Conservation (phyloP, 2,113 vertebrate species). For the Lamprotornis superbus region DNA sequence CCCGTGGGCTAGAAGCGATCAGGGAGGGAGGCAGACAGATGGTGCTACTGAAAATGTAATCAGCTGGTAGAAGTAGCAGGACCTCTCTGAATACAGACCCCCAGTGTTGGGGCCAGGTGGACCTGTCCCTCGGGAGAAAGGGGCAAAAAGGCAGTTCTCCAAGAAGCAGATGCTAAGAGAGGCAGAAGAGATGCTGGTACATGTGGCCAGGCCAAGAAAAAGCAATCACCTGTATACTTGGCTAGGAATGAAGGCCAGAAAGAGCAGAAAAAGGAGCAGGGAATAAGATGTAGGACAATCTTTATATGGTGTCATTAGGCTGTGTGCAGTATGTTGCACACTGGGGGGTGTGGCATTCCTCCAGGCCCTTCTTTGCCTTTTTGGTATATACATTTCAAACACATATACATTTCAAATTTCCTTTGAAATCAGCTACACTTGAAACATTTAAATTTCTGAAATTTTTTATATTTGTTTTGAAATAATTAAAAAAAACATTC, state of each 20-base stretch:
- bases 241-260: not conserved
- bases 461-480: not conserved
- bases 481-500: not conserved
- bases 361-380: not conserved
- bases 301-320: not conserved
- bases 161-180: not conserved
- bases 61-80: not conserved
- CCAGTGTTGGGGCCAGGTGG: not conserved
- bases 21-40: constrained; percentile 28
- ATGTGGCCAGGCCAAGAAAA: not conserved
- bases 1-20: not conserved
- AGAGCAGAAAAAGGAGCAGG: not conserved
- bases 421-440: not conserved
- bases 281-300: constrained; percentile 14
- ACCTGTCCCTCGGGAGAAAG: not conserved
- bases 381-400: not conserved
- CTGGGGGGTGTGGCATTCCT: not conserved
- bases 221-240: not conserved
- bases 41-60: constrained; percentile 10
- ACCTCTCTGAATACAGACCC: not conserved
- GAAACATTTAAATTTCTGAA: not conserved
- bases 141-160: not conserved
- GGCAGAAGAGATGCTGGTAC: not conserved
- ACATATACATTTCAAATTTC: not conserved
- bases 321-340: not conserved